Conservation (phyloP, 1,140 invertebrate genomes). For the Mactra quadrangularis region DNA sequence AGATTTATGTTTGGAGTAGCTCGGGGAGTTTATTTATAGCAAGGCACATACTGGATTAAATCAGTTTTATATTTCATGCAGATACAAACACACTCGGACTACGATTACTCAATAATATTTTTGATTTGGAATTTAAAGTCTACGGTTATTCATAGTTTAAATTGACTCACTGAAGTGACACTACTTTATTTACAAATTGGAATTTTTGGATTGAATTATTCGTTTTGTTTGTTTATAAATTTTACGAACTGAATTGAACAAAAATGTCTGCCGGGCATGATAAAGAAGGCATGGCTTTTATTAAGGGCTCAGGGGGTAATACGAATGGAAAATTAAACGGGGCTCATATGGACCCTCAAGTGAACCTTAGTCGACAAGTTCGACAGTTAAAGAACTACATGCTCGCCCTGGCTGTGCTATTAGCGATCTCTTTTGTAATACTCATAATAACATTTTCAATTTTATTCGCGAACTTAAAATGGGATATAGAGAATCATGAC, state of each 20-base stretch:
- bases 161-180: too few relatives aligned
- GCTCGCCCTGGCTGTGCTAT: conserved; percentile 23
- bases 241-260: not conserved
- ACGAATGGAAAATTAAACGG: conserved; percentile 22
- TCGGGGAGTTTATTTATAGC: too few relatives aligned
- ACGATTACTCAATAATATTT: too few relatives aligned
- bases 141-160: too few relatives aligned
- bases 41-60: too few relatives aligned
- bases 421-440: conserved; percentile 42
- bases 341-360: conserved; percentile 4
- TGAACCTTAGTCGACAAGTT: conserved; percentile 29
- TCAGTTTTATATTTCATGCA: too few relatives aligned
- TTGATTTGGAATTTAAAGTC: too few relatives aligned
- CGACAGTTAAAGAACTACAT: conserved; percentile 28
- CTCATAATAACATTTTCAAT: conserved; percentile 58
- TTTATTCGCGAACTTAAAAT: conserved; percentile 58
- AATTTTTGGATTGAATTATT: too few relatives aligned
- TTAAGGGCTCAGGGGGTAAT: not conserved
- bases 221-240: too few relatives aligned
- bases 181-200: too few relatives aligned
- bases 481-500: conserved; percentile 53
- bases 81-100: too few relatives aligned
- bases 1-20: too few relatives aligned
- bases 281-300: conserved; percentile 32
- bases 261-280: conserved; percentile 13